phyloP scores from a whole-genome alignment of 2,797 vertebrate genomes.

The Martes flavigula region DNA sequence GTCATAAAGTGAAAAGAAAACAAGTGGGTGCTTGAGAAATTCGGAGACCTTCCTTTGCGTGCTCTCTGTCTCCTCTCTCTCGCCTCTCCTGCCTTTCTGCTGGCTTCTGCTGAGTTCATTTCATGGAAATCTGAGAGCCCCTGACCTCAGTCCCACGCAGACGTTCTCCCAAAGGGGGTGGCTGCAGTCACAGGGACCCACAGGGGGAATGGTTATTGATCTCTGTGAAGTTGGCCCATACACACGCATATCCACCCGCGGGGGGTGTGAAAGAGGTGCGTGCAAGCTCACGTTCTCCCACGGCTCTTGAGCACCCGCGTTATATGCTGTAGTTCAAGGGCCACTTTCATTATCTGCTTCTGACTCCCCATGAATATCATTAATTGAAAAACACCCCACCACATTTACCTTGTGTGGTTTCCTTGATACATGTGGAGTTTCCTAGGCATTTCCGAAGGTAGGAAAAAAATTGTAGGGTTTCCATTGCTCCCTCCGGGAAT shows the following conservation, averaged over 20 bases:
- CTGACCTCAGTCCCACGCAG: not conserved
- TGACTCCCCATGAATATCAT: not conserved
- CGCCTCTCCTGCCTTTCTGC: not conserved
- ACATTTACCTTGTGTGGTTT: not conserved
- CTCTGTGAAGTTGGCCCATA: not conserved
- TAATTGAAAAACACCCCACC: not conserved
- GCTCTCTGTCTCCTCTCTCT: not conserved
- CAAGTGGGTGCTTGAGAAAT: not conserved
- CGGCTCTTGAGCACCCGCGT: not conserved
- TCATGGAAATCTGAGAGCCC: not conserved
- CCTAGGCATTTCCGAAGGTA: not conserved
- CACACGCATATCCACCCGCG: fast-evolving
- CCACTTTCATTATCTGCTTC: constrained; percentile 1
- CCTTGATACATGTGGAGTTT: not conserved
- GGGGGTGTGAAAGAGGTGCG: fast-evolving
- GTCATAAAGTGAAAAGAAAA: not conserved
- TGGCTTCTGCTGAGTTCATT: not conserved
- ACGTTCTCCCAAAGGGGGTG: not conserved
- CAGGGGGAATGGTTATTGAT: not conserved
- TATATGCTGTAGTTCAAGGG: not conserved
- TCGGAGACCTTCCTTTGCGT: not conserved
- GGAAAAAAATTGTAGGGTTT: not conserved
- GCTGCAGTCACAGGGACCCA: not conserved
- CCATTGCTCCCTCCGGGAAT: not conserved
- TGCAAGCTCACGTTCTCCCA: not conserved